A percentile compares a stretch with the other conserved stretches of the same genome.
These are phyloP conservation scores for Garra rufa DNA, from an alignment of 2,113 vertebrate genomes.

Conservation along the genomic window DNA sequence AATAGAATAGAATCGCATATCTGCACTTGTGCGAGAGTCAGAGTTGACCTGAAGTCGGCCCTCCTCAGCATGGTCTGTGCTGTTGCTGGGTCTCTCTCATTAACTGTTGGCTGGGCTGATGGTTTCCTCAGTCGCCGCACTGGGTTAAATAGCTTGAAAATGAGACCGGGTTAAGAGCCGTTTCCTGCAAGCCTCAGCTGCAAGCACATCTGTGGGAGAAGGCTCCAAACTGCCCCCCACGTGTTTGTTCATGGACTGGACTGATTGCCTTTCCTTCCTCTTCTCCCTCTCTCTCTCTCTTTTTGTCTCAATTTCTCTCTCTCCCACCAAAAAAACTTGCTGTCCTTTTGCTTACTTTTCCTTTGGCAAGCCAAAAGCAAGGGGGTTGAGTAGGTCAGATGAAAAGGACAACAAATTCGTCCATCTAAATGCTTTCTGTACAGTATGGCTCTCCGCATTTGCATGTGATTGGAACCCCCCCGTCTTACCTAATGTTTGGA, in stretches of 20 bases:
- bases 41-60: conserved; percentile 73
- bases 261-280: conserved; percentile 85
- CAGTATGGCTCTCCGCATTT: conserved; percentile 9
- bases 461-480: conserved; percentile 57
- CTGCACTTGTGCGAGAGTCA: conserved; percentile 57
- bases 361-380: conserved; percentile 52
- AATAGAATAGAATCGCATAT: conserved; percentile 10
- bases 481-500: conserved; percentile 49
- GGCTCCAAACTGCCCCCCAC: conserved; percentile 70
- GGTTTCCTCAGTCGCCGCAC: conserved; percentile 64
- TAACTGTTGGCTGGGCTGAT: conserved; percentile 70
- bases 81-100: conserved; percentile 65
- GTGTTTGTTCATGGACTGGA: conserved; percentile 77
- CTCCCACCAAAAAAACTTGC: conserved; percentile 75
- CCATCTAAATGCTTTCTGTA: conserved; percentile 33
- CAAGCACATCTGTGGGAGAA: conserved; percentile 77
- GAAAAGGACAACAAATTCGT: conserved; percentile 4
- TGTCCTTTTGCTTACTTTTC: conserved; percentile 77
- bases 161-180: conserved; percentile 72
- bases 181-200: conserved; percentile 83
- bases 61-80: conserved; percentile 64
- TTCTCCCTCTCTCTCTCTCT: conserved; percentile 48
- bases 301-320: conserved; percentile 68
- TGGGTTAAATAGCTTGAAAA: conserved; percentile 71
- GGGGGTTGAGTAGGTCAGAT: conserved; percentile 40